A percentile compares a stretch with the other conserved stretches of the same genome.
These are phyloP conservation scores for Leucoptera coffeella DNA, from an alignment of 2,888 invertebrate genomes.

Conservation along the genomic window DNA sequence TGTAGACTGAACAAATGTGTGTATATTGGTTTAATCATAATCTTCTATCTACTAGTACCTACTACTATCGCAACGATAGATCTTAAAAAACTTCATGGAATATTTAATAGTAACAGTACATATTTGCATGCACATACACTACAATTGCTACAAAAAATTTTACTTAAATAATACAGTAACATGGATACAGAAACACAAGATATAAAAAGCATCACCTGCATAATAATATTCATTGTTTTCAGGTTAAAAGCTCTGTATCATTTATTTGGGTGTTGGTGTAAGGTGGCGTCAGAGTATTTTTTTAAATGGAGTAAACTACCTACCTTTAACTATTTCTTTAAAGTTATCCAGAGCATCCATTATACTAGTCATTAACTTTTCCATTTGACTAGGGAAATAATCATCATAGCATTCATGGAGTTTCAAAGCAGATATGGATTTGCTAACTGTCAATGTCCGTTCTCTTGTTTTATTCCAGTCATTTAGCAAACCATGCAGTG, in stretches of 20 bases:
- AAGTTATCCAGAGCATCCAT: constrained; percentile 17
- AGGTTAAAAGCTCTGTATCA: no score
- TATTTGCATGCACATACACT: neutral
- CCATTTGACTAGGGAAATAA: constrained; percentile 26
- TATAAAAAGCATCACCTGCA: no score
- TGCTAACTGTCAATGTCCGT: constrained; percentile 23
- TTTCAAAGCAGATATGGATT: constrained; percentile 20
- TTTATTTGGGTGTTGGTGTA: no score
- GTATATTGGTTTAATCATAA: no score
- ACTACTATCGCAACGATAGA: neutral
- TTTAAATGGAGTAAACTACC: constrained; percentile 1
- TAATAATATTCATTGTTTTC: no score
- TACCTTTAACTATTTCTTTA: constrained; percentile 23
- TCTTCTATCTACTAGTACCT: no score
- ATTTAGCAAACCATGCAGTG: constrained; percentile 18
- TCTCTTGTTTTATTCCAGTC: constrained; percentile 25
- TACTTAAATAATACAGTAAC: no score
- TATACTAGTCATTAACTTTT: constrained; percentile 18
- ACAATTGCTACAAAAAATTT: no score
- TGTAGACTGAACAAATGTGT: no score
- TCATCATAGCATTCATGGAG: constrained; percentile 23
- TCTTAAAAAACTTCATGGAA: neutral
- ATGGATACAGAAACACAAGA: no score
- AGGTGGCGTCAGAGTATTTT: neutral
- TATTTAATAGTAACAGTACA: neutral